Base-by-base conservation (phyloP, 37 sponge, comb jelly and placozoan genomes). In the Chondrilla cf. caribensis region DNA sequence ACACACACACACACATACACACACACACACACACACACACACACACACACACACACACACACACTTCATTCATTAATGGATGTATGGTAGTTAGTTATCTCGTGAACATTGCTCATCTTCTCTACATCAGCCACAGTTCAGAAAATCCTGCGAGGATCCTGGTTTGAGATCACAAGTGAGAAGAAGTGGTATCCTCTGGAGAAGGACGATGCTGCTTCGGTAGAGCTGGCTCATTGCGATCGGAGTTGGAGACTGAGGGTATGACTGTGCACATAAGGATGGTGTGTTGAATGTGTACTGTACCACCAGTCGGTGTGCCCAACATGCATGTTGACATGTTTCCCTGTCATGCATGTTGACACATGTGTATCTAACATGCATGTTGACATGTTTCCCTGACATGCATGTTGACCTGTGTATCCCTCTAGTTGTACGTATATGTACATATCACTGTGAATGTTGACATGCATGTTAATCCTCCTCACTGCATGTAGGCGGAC, bases 121-220 rank as follows among this genome's bases (percentile, higher is more conserved):
- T 14, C 51, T 47, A 14, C 21, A 17, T 71, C 40, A 51, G 42
- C 58, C 24, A 40, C 58, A 17, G 38, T 64, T 70, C 82, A 40
- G 81, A 67, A 32, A 18, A 54, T 92, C 7, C 35, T 92, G 36
- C 76, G 94, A 47, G 94, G 83, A 0, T 67, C 60, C 25, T 95
- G 96, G 96, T 95, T 92, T 83, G 90, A 90, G 57, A 88, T 88
- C n/a, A 80, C 60, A 54, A 47, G 38, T 42, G 82, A 81, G 7
- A 90, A 91, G 19, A 85, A 71, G 24, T 92, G 89, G 89, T 89
- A 85, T 41, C 96, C 96, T 29, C 75, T 95, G 22, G 43, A 43
- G 24, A 86, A 89, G 72, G 79, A 84, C 0, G 88, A 92, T 19
- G 80, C 66, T 19, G n/a, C 26, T 0, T 2, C 70, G 9, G 79